Base-by-base conservation (phyloP, 2,888 invertebrate genomes). In the Nephrotoma flavescens region DNA sequence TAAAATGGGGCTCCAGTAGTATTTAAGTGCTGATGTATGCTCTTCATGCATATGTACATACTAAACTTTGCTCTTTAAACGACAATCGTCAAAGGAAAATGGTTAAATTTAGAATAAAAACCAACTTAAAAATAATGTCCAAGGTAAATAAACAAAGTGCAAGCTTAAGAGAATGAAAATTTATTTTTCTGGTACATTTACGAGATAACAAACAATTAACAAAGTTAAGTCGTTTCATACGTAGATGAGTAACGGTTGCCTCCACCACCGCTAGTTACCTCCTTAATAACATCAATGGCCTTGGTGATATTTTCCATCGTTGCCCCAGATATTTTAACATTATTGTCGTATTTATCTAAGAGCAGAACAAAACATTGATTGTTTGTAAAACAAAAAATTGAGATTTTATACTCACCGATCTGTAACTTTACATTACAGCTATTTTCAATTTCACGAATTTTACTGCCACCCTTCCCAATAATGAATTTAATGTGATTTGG, bases 401-500 rank as follows among this genome's bases (percentile, higher is more conserved):
- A 2, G 1, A 31, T 31, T 31, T 31, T 31, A 31, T 91, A 90
- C 88, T 92, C 92, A 31, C 92, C 92, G 88, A 95, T 94, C 89
- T 94, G 94, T n/a, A 98, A 94, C 89, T 93, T 94, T 0, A 97
- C 94, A 5, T 95, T 94, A 86, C 95, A 95, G 89, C 95, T 94
- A 87, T 92, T 93, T 90, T 96, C 93, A 0, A 98, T 92, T 88
- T 97, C 96, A 88, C 94, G 94, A 88, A 98, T 97, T 92, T 96
- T 97, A 0, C 94, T 93, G 0, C 98, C 98, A n/a, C 95, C 96
- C 89, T 94, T 95, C 4, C 98, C 98, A 88, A 95, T 95, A 85
- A 94, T 92, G 86, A 92, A 92, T 0, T 94, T 94, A 7, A 94
- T 93, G 88, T 90, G 89, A 87, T 88, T 85, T 6, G 42, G 90